Evolutionary conservation across 2,888 invertebrate species (phyloP), one percentile per base, ranked within the genome.

Genomic region (Cetonia aurata): DNA sequence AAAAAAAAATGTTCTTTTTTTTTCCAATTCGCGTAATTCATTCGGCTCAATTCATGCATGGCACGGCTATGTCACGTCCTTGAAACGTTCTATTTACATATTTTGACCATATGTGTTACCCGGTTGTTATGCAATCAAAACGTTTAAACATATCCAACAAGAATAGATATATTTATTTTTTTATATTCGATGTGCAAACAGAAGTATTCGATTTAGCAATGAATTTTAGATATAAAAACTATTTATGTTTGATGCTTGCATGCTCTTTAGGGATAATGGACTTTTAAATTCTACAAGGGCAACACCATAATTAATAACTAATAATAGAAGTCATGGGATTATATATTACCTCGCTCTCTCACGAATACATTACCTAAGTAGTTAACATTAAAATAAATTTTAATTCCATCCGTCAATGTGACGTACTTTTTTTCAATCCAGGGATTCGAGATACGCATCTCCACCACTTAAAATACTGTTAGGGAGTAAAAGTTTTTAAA

Each of bases 301-400:
- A 44, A 13, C 60, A 60, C 60, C 46, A 60, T 60, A 60, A 60
- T 60, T 46, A 60, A 60, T 60, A 60, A 60, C 25, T 46, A 60
- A 60, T 46, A 42, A 19, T n/a, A 19, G 41, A n/a, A 25, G n/a
- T 42, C 12, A 3, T 3, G 33, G 19, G 10, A 37, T 55, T 55
- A 13, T 13, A 55, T 33, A 55, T 33, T 55, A 55, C 55, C 55
- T 55, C 37, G 10, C 13, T 33, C 25, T 12, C 37, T 37, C 10
- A 17, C 33, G n/a, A 55, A 55, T 55, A 55, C 55, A 13, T 55
- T 55, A 55, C 55, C 55, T 33, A 25, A 37, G 37, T 37, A 37
- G 37, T 37, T 37, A 6, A 6, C 6, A 37, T 37, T 8, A 25
- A 25, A 25, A 25, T 25, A 3, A 37, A 37, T 37, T 37, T 6